Evolutionary conservation across 2,888 invertebrate genomes (phyloP).

Genomic region (Yponomeuta evonymella): DNA sequence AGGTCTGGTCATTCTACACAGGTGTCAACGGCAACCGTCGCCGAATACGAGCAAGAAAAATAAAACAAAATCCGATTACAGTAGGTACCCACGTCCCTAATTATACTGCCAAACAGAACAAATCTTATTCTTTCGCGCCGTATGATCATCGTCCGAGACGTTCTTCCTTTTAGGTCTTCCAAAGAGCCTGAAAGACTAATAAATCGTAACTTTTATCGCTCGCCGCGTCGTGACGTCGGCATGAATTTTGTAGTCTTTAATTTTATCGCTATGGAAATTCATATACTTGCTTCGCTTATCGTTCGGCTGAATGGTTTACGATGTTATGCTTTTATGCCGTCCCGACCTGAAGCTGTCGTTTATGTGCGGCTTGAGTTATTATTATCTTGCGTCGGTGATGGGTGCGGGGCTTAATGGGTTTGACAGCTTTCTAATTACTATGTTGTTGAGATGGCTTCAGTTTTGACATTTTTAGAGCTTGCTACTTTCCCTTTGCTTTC

Average conservation of each 20-base stretch:
- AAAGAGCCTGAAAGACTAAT: conserved; percentile 15
- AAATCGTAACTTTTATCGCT: conserved; percentile 27
- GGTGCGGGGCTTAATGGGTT: neutral
- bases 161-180: no score
- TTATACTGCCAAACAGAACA: no score
- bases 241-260: conserved; percentile 9
- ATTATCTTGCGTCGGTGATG: neutral
- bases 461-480: no score
- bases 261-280: conserved; percentile 5
- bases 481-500: no score
- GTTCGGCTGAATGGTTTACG: neutral
- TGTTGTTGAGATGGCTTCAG: no score
- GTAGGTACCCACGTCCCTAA: no score
- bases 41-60: no score
- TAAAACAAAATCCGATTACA: no score
- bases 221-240: neutral
- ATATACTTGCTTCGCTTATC: neutral
- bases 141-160: no score
- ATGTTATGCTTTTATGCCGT: neutral
- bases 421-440: neutral
- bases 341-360: neutral
- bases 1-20: no score
- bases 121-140: no score
- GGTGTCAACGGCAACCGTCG: no score
- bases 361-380: neutral